Evolutionary conservation across 2,797 vertebrate species (phyloP), one percentile per base, ranked within the genome.

Genomic region (Muscicapa comitata): DNA sequence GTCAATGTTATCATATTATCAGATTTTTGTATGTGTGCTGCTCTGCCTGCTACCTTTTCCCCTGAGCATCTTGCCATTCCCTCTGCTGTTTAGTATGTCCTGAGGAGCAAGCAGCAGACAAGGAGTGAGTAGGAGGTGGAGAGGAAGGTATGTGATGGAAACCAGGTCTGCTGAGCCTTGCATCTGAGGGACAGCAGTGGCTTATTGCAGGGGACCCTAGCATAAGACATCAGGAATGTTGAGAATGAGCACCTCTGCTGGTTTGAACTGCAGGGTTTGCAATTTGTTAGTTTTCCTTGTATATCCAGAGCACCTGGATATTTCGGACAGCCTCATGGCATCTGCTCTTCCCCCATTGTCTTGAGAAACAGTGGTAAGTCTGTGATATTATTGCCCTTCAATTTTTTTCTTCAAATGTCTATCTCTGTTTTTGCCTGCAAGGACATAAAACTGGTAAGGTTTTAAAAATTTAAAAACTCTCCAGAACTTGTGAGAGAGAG

Each of bases 61-160:
- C 21, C 0, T 1, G 10, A 47, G 26, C 4, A 38, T 2, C 0
- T 4, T 38, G 4, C 29, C 61, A 17, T 26, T 71, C 4, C 2
- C 17, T 40, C 13, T 57, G 31, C n/a, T 4, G 8, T 47, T 50
- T 7, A 5, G 29, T 10, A 16, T n/a, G 17, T 53, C 8, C 7
- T 0, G 35, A 68, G 54, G 8, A 33, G 21, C 3, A 13, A 20
- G 35, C 5, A 10, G 51, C 31, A 37, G 24, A 3, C 2, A 21
- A 21, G n/a, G 19, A 8, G 6, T 4, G 13, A 21, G 18, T 2
- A 7, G 50, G 17, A 53, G 13, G 13, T 11, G 21, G 47, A 19
- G 33, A 33, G 23, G 11, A 4, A 55, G 48, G 6, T 17, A 19
- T 51, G 16, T 29, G 3, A n/a, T 38, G 29, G 33, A 61, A 85